Evolutionary conservation across 2,888 invertebrate species (phyloP).

Genomic region (Lutraria lutraria): DNA sequence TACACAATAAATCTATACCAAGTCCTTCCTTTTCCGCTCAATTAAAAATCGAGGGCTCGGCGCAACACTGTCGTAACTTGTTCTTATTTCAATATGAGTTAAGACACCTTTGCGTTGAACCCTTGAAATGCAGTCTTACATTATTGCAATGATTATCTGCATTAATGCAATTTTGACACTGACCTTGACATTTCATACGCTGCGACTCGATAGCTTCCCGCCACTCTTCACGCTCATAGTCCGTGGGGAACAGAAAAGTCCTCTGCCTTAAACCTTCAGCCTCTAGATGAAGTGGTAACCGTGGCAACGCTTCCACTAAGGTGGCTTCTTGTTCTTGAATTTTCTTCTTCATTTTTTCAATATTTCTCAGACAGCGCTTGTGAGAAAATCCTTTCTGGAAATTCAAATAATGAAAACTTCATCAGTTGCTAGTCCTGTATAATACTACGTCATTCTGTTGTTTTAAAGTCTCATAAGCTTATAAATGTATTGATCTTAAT

Average conservation of each 20-base stretch:
- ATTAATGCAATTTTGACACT: neutral
- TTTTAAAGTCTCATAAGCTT: no score
- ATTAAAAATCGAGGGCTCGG: no score
- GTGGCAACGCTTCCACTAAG: conserved; percentile 95
- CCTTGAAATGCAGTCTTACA: no score
- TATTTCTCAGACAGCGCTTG: conserved; percentile 70
- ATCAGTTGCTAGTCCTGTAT: no score
- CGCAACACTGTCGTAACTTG: no score
- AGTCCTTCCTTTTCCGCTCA: no score
- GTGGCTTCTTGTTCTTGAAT: conserved; percentile 95
- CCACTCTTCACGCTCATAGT: conserved; percentile 97
- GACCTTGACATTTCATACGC: conserved; percentile 62
- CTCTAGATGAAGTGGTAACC: conserved; percentile 93
- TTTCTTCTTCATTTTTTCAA: conserved; percentile 95
- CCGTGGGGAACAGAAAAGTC: conserved; percentile 96
- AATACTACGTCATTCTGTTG: no score
- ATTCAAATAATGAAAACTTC: conserved; percentile 27
- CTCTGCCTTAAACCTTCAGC: conserved; percentile 87
- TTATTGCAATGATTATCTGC: no score
- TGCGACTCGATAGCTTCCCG: conserved; percentile 94
- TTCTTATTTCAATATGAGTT: no score
- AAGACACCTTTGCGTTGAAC: no score
- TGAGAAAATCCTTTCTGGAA: conserved; percentile 79
- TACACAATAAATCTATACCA: no score
- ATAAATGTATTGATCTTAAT: no score